Percentiles rank a stretch among this genome's conserved stretches.
These are phyloP conservation scores for Drosophila austrosaltans DNA, from an alignment of 2,888 invertebrate genomes.

Conservation along the genomic window DNA sequence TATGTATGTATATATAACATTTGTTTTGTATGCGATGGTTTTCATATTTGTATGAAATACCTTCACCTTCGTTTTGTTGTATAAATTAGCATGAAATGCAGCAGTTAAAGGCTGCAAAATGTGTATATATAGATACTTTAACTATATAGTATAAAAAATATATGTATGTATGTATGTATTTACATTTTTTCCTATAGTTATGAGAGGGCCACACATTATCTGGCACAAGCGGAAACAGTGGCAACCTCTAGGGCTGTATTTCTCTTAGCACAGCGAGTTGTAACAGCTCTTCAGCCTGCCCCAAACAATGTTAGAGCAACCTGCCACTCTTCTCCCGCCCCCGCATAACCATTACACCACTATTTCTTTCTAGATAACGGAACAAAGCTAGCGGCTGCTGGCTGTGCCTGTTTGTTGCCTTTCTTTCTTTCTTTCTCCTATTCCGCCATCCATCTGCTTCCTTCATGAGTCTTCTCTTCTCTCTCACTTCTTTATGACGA, in stretches of 20 bases:
- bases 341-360: neutral
- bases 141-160: slow-evolving; percentile 40
- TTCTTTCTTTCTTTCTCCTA: slow-evolving; percentile 20
- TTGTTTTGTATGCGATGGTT: slow-evolving; percentile 33
- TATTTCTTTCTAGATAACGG: slow-evolving; percentile 26
- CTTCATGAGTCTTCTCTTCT: slow-evolving; percentile 14
- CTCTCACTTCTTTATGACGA: slow-evolving; percentile 15
- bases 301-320: slow-evolving; percentile 47
- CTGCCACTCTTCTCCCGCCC: slow-evolving; percentile 8
- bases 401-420: slow-evolving; percentile 43
- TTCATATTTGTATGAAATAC: slow-evolving; percentile 8
- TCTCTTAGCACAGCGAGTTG: slow-evolving; percentile 34
- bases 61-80: slow-evolving; percentile 27
- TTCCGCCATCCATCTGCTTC: neutral
- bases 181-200: slow-evolving; percentile 8
- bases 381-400: slow-evolving; percentile 17
- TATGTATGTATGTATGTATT: slow-evolving; percentile 15
- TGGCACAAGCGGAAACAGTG: slow-evolving; percentile 67
- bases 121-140: slow-evolving; percentile 5
- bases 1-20: slow-evolving; percentile 26
- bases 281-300: slow-evolving; percentile 13
- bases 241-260: slow-evolving; percentile 58
- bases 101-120: slow-evolving; percentile 51
- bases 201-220: slow-evolving; percentile 66
- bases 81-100: slow-evolving; percentile 68